Evolutionary conservation across 2,797 vertebrate genomes (phyloP), one percentile per base, ranked within the genome.

Genomic region (Pristis pectinata): DNA sequence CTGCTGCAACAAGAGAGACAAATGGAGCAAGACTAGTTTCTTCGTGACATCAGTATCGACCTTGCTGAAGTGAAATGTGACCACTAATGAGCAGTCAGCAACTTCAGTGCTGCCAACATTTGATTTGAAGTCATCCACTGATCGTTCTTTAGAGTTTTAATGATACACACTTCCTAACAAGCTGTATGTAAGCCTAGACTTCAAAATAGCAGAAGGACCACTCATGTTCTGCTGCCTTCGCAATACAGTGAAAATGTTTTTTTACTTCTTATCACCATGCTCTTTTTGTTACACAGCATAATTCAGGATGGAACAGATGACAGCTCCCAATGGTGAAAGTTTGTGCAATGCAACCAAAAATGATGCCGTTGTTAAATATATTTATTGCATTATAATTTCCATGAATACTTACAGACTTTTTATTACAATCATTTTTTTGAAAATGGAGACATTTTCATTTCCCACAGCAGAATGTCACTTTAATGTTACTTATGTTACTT

Each of bases 41-140:
- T 91, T 91, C 27, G 13, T 94, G 92, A 76, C 44, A 74, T 34
- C 41, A 76, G 11, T 76, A 53, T 76, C 0, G 92, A 94, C 70
- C 67, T 41, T 5, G 44, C 27, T 76, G 70, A 56, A 76, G 70
- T 94, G 92, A 72, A 53, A 53, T 72, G 92, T 72, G 70, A 53
- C 70, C 37, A 53, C 67, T 93, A 93, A 93, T 76, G 92, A 94
- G 44, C 44, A 53, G 41, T 22, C 67, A 34, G 44, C 49, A 94
- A 70, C 44, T 94, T 56, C 92, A 15, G 10, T n/a, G 30, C 70
- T 94, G 70, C 27, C 44, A 76, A 44, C 30, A 76, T 53, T 72
- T 94, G 92, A 94, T 94, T 94, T 74, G 44, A 74, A 94, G 44
- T 94, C 92, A 94, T 56, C 70, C 30, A 15, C 37, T 44, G 34